A percentile compares a stretch with the other conserved stretches of the same genome.
Conservation (phyloP, 2,888 invertebrate species). For the Lapara coniferarum region DNA sequence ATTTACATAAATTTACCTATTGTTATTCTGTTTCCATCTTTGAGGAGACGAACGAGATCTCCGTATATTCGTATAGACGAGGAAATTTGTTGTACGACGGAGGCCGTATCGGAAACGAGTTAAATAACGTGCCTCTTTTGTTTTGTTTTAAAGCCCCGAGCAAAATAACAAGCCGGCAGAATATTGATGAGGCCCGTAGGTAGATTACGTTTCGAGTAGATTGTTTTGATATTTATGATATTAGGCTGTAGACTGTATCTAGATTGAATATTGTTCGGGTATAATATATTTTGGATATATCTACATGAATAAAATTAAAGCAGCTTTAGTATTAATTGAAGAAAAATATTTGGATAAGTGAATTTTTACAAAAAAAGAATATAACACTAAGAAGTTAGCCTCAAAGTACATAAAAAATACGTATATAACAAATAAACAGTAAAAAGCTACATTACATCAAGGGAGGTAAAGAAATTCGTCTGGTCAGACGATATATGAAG, state of each 20-base stretch:
- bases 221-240: conserved; percentile 22
- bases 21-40: conserved; percentile 73
- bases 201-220: conserved; percentile 46
- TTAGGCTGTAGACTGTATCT: conserved; percentile 15
- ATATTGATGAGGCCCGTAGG: conserved; percentile 69
- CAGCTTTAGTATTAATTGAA: not conserved
- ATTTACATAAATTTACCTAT: conserved; percentile 83
- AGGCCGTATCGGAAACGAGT: conserved; percentile 82
- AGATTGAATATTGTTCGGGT: conserved; percentile 2
- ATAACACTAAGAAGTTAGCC: not conserved
- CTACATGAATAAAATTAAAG: not conserved
- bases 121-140: conserved; percentile 78
- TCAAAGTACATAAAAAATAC: not conserved
- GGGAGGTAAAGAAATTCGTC: conserved; percentile 36
- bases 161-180: conserved; percentile 73
- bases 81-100: conserved; percentile 78
- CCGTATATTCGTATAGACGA: conserved; percentile 57
- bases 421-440: not conserved
- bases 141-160: conserved; percentile 66
- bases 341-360: not conserved
- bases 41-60: conserved; percentile 62
- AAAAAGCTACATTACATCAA: conserved; percentile 36
- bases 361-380: not conserved
- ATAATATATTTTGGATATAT: not conserved
- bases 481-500: conserved; percentile 21